phyloP scores from a whole-genome alignment of 2,888 invertebrate genomes.

The Cyaniris semiargus region DNA sequence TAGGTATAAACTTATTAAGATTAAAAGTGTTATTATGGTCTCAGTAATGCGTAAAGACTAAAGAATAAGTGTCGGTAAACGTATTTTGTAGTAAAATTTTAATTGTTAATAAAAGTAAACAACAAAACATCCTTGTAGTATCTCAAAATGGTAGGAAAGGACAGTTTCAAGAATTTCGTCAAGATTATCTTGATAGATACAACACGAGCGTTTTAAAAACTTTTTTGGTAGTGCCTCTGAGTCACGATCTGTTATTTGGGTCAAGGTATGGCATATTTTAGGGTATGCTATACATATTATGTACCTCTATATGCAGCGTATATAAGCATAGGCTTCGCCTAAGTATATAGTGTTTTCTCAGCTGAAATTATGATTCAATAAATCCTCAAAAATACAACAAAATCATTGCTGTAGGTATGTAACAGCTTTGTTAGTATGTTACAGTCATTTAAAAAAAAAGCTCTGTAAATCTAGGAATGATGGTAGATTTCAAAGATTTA shows the following conservation, averaged over 20 bases:
- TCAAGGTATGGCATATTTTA: conserved; percentile 16
- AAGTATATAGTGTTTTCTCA: too few relatives aligned
- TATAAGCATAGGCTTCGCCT: too few relatives aligned
- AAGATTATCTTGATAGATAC: conserved; percentile 22
- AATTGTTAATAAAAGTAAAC: conserved; percentile 7
- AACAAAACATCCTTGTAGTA: conserved; percentile 11
- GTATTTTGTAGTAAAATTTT: conserved; percentile 25
- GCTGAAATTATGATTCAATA: too few relatives aligned
- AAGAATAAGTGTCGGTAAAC: background rate
- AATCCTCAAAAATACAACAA: too few relatives aligned
- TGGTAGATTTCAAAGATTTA: too few relatives aligned
- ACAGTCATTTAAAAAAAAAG: too few relatives aligned
- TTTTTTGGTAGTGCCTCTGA: conserved; percentile 30
- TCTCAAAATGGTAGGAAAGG: background rate
- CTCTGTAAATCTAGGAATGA: too few relatives aligned
- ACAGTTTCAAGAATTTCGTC: background rate
- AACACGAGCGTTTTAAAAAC: conserved; percentile 16
- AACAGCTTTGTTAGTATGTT: too few relatives aligned
- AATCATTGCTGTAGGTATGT: too few relatives aligned
- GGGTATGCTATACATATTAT: background rate
- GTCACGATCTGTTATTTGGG: conserved; percentile 30
- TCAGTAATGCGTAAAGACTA: too few relatives aligned
- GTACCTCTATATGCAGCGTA: background rate
- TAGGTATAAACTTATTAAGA: too few relatives aligned
- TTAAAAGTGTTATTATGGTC: too few relatives aligned